These are phyloP conservation scores for Spea hammondii DNA, from an alignment of 2,797 vertebrate genomes.

Conservation along the genomic window DNA sequence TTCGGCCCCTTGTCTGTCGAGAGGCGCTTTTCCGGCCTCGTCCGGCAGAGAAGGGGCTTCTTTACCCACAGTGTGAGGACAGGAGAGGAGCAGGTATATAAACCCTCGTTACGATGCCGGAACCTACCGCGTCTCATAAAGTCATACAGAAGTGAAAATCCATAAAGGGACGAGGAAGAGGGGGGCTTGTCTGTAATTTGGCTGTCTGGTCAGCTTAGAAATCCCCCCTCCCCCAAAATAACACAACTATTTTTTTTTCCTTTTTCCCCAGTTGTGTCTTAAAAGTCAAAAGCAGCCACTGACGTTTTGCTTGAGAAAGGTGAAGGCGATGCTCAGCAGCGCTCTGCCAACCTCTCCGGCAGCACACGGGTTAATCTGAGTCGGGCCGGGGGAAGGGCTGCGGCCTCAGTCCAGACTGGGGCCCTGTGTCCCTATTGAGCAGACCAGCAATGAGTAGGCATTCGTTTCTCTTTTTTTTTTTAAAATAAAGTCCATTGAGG, in stretches of 20 bases:
- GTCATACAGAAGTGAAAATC: constrained; percentile 9
- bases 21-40: not conserved
- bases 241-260: constrained; percentile 10
- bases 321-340: constrained; percentile 44
- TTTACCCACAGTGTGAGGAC: constrained; percentile 12
- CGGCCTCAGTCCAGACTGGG: constrained; percentile 50
- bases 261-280: constrained; percentile 10
- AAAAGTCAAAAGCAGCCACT: constrained; percentile 41
- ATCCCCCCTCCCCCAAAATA: not conserved
- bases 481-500: constrained; percentile 55
- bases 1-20: constrained; percentile 33
- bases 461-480: not conserved
- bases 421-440: constrained; percentile 34
- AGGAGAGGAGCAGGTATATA: constrained; percentile 14
- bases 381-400: constrained; percentile 20
- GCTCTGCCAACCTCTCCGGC: constrained; percentile 35
- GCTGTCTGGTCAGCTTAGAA: constrained; percentile 28
- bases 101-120: constrained; percentile 12
- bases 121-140: not conserved
- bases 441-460: constrained; percentile 46
- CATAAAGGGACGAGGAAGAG: constrained; percentile 3
- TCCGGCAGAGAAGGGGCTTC: constrained; percentile 27
- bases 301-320: constrained; percentile 39
- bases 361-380: constrained; percentile 11
- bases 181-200: constrained; percentile 14